phyloP scores from a whole-genome alignment of 2,888 invertebrate species.

The Homarus gammarus region DNA sequence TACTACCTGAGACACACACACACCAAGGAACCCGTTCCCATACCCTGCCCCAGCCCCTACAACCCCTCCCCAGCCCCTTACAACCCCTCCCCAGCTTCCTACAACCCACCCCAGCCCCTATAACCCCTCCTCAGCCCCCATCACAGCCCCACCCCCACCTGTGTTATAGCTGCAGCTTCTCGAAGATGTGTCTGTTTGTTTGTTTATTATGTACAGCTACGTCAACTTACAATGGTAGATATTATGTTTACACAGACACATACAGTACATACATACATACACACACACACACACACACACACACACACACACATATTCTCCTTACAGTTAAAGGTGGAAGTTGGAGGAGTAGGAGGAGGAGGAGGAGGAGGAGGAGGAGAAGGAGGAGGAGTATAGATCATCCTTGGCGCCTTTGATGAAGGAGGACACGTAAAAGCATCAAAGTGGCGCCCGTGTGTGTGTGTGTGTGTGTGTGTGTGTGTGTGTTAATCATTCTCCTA shows the following conservation, averaged over 20 bases:
- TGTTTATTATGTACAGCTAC: neutral
- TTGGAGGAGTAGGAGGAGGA: no score
- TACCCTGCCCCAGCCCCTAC: no score
- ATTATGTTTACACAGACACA: neutral
- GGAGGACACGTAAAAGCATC: neutral
- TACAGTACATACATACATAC: constrained; percentile 7
- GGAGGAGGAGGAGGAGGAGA: neutral
- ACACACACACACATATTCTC: constrained; percentile 1
- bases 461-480: neutral
- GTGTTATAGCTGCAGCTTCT: no score
- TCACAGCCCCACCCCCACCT: no score
- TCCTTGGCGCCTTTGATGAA: neutral
- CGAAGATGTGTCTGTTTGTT: neutral
- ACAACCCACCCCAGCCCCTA: no score
- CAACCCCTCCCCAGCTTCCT: no score
- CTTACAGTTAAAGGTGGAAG: neutral
- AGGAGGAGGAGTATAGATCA: neutral
- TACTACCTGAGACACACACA: no score
- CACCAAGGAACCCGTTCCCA: no score
- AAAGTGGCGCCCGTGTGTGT: neutral
- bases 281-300: constrained; percentile 4
- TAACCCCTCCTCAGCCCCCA: no score
- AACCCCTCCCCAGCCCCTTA: no score
- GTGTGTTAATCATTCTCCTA: no score
- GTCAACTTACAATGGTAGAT: neutral